phyloP scores from a whole-genome alignment of 2,888 invertebrate species.

The Eilema sororculum region DNA sequence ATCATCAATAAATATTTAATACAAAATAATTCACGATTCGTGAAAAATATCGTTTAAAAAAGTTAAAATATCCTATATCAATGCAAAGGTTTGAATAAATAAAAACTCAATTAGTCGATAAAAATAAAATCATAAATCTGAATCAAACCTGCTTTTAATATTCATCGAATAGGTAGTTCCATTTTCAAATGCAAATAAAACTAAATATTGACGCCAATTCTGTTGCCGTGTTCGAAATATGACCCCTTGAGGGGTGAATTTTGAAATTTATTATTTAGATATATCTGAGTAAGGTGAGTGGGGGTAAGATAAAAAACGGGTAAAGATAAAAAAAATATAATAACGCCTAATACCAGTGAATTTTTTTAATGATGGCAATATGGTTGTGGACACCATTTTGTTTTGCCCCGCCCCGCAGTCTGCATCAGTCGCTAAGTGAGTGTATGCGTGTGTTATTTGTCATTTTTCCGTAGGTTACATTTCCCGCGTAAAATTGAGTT shows the following conservation, averaged over 20 bases:
- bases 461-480: too few relatives aligned
- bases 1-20: background rate
- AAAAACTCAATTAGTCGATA: conserved; percentile 16
- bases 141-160: conserved; percentile 19
- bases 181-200: conserved; percentile 15
- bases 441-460: too few relatives aligned
- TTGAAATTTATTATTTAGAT: background rate
- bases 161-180: conserved; percentile 15
- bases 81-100: conserved; percentile 22
- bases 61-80: conserved; percentile 10
- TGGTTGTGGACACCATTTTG: too few relatives aligned
- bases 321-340: too few relatives aligned
- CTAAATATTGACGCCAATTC: background rate
- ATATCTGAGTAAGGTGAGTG: too few relatives aligned
- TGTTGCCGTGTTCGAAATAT: background rate
- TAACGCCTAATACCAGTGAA: too few relatives aligned
- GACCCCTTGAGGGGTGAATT: background rate
- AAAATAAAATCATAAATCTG: conserved; percentile 3
- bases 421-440: too few relatives aligned
- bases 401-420: too few relatives aligned
- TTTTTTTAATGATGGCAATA: too few relatives aligned
- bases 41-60: conserved; percentile 4
- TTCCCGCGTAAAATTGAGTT: too few relatives aligned
- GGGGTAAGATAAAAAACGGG: too few relatives aligned
- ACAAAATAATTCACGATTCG: conserved; percentile 3